Percentiles rank a stretch among this genome's conserved stretches.
These are phyloP conservation scores for Linhomoeus sp. DNA, from an alignment of 2,888 invertebrate species.

Conservation along the genomic window DNA sequence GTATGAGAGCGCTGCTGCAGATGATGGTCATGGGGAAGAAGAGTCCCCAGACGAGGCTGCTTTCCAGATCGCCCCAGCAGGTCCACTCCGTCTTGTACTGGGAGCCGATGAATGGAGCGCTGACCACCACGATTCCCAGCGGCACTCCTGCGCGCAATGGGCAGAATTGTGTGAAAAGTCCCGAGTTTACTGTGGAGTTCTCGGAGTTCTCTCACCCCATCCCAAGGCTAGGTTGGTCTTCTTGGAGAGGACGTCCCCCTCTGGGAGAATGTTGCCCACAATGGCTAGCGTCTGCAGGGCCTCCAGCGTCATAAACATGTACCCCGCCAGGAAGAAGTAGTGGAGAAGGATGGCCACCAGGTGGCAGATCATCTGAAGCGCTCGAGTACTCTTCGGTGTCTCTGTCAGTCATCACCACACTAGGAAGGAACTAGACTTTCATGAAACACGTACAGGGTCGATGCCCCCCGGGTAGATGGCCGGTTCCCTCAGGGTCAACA, in stretches of 20 bases:
- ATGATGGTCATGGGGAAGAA: no score
- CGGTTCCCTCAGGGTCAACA: constrained; percentile 4
- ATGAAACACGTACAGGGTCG: not conserved
- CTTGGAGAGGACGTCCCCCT: not conserved
- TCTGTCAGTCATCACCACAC: no score
- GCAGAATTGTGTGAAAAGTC: no score
- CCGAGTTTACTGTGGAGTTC: no score
- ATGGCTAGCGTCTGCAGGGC: constrained; percentile 1
- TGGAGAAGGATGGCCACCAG: constrained; percentile 2
- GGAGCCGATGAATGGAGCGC: not conserved
- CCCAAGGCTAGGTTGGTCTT: not conserved
- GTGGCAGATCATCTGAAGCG: not conserved
- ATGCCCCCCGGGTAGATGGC: not conserved
- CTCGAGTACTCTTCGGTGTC: no score
- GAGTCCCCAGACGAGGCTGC: not conserved
- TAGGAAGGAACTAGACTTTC: no score
- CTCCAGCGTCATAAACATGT: constrained; percentile 3
- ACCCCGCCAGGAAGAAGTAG: constrained; percentile 3
- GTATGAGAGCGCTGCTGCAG: no score
- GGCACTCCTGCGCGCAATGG: not conserved
- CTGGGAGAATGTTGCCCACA: not conserved
- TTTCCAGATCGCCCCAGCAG: constrained; percentile 3
- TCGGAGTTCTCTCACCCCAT: constrained; percentile 2
- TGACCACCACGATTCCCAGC: not conserved
- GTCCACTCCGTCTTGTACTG: constrained; percentile 4